Evolutionary conservation across 53 echinoderm and acorn worm species (phyloP).

Genomic region (Mesocentrotus franciscanus): DNA sequence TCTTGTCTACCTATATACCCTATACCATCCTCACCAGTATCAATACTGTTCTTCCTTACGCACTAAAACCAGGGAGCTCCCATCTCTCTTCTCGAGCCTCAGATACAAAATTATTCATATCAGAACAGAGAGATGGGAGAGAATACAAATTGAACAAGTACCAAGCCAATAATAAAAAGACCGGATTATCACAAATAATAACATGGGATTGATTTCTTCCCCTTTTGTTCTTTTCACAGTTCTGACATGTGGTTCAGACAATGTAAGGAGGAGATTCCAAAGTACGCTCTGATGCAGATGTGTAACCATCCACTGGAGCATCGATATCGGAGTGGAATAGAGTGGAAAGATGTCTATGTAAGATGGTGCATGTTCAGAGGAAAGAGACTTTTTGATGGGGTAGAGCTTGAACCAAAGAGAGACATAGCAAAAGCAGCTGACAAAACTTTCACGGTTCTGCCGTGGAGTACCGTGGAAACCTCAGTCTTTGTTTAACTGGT

Average conservation of each 20-base stretch:
- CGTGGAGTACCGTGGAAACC: not conserved
- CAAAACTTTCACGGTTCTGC: not conserved
- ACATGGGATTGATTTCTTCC: not conserved
- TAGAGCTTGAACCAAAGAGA: conserved; percentile 9
- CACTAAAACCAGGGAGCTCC: too few relatives aligned
- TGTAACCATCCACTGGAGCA: conserved; percentile 31
- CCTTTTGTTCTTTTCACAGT: not conserved
- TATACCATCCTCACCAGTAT: too few relatives aligned
- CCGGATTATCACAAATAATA: not conserved
- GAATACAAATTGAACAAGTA: too few relatives aligned
- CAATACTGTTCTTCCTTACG: too few relatives aligned
- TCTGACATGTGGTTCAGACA: conserved; percentile 15
- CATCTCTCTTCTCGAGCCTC: too few relatives aligned
- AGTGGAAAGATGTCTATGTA: conserved; percentile 50
- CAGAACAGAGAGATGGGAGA: too few relatives aligned
- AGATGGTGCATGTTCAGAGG: conserved; percentile 27
- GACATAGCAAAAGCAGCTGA: not conserved
- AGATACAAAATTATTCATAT: too few relatives aligned
- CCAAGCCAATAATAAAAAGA: not conserved
- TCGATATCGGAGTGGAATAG: not conserved
- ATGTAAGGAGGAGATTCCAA: conserved; percentile 33
- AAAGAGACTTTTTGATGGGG: not conserved
- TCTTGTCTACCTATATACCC: too few relatives aligned
- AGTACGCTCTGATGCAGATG: conserved; percentile 35
- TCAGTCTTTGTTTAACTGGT: not conserved